Conservation (phyloP, 2,113 vertebrate species). For the Sylvicapra grimmia region DNA sequence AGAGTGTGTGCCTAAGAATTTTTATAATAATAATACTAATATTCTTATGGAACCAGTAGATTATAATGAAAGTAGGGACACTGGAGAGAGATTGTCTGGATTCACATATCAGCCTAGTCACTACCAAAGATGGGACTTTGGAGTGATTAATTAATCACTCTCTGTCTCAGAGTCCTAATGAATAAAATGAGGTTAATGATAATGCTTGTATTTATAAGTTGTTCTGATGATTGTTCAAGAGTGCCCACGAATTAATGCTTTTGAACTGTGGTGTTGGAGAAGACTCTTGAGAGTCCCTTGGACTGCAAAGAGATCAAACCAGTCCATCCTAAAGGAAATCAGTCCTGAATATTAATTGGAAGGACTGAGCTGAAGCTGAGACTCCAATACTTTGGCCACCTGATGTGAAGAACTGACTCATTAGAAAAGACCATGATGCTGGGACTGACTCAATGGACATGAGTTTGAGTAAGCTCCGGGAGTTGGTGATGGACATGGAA, state of each 20-base stretch:
- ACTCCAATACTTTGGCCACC: not conserved
- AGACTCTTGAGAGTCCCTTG: not conserved
- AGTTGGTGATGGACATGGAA: not conserved
- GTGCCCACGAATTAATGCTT: not conserved
- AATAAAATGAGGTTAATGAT: not conserved
- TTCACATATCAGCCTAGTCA: not conserved
- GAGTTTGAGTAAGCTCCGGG: fast-evolving
- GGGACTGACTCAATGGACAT: not conserved
- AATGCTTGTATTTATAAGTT: not conserved
- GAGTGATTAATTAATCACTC: not conserved
- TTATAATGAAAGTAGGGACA: not conserved
- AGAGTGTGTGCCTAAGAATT: not conserved
- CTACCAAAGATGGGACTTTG: not conserved
- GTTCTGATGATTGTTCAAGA: not conserved
- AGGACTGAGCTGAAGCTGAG: not conserved
- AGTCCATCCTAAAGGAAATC: not conserved
- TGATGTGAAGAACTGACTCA: not conserved
- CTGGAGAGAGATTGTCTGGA: not conserved
- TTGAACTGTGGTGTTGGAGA: not conserved
- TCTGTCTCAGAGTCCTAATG: not conserved
- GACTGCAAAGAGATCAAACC: not conserved
- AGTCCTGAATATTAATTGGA: not conserved
- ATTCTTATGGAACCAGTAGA: not conserved
- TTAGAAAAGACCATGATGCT: not conserved
- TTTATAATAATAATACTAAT: not conserved